phyloP scores from a whole-genome alignment of 2,797 vertebrate genomes.

The Pitangus sulphuratus region DNA sequence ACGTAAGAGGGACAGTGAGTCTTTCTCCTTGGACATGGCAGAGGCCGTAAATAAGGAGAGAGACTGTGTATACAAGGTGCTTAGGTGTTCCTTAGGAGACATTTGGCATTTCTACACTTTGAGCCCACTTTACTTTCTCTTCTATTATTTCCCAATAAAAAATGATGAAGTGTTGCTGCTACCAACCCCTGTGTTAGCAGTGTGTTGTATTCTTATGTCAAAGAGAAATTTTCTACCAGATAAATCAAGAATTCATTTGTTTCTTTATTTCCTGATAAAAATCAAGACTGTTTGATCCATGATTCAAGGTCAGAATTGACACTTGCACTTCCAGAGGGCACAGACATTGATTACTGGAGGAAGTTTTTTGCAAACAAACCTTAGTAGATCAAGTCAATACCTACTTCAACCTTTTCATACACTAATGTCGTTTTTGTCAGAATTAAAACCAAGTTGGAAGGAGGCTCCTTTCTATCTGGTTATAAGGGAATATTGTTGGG shows the following conservation, averaged over 20 bases:
- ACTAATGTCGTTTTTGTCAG: not conserved
- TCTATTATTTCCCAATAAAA: not conserved
- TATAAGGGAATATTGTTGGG: not conserved
- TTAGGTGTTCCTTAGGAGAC: not conserved
- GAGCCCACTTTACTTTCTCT: not conserved
- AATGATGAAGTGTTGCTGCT: not conserved
- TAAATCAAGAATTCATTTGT: not conserved
- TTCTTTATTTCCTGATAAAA: conserved; percentile 32
- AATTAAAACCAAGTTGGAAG: not conserved
- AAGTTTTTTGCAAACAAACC: conserved; percentile 28
- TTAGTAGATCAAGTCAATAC: conserved; percentile 29
- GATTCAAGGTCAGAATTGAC: conserved; percentile 47
- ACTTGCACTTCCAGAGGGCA: not conserved
- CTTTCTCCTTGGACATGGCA: not conserved
- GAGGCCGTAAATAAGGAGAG: not conserved
- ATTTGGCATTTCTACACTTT: not conserved
- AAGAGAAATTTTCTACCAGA: not conserved
- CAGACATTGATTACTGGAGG: conserved; percentile 38
- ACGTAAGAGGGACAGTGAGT: accelerated
- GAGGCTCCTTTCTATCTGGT: not conserved
- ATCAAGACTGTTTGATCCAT: not conserved
- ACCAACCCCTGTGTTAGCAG: not conserved
- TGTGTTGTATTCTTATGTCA: not conserved
- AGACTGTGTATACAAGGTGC: not conserved
- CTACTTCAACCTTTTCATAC: conserved; percentile 17